Evolutionary conservation across 2,888 invertebrate species (phyloP), one percentile per base, ranked within the genome.

Genomic region (Stenurella melanura): DNA sequence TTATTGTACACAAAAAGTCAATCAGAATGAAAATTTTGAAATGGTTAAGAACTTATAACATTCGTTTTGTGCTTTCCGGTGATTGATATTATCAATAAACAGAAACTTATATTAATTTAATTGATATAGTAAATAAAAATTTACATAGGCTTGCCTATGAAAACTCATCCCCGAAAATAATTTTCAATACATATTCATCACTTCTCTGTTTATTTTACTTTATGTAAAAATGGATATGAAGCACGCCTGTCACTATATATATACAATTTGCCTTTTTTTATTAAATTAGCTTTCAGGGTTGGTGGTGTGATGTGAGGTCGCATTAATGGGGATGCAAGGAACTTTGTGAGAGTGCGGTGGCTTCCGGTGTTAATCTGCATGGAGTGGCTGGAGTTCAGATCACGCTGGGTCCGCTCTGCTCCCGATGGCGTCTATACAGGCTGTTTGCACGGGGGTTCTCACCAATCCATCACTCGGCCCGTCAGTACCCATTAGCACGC

Each of bases 401-500:
- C 86, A 84, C 83, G 85, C 83, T 85, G 85, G 82, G 85, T 63
- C 71, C 34, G 42, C 80, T 82, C 73, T 78, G 84, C 85, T 86
- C 85, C 86, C 85, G 85, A 86, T 86, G 87, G 85, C 85, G 83
- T 85, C 85, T 82, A 83, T 78, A 75, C 75, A 83, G 85, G 85
- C 84, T 87, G 87, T 87, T 87, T 87, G 87, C 83, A 83, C 86
- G 86, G 88, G 67, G 87, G 82, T 86, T 86, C 85, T 88, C 87
- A 88, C 82, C 83, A 80, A 84, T 84, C 81, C 80, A 80, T 92
- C 92, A 92, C 92, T 90, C 90, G 89, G 89, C 89, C 90, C 91
- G 92, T 92, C 92, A 92, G 91, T 92, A 91, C 91, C 92, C 92
- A 92, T 92, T 92, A 92, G 91, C 90, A 90, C 90, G 90, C 91